These are phyloP conservation scores for Brachionus rotundiformis DNA, from an alignment of 1,140 invertebrate genomes.

Conservation along the genomic window DNA sequence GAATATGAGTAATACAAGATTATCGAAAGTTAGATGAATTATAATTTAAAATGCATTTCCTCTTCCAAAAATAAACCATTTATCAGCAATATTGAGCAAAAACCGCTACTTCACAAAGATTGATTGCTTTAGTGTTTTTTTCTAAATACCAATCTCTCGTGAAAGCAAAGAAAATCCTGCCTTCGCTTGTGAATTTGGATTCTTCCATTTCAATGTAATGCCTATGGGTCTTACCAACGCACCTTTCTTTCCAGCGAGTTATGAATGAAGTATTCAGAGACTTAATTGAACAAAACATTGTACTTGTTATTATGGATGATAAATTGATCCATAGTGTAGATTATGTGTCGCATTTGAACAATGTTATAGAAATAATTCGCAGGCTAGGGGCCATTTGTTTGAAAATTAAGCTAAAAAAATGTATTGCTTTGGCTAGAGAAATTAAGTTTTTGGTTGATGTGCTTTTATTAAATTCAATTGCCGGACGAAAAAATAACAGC, in stretches of 20 bases:
- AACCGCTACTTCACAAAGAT: slow-evolving; percentile 6
- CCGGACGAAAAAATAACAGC: slow-evolving; percentile 23
- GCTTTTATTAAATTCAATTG: slow-evolving; percentile 50
- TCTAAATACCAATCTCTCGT: background rate
- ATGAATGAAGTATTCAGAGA: slow-evolving; percentile 55
- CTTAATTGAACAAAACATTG: slow-evolving; percentile 15
- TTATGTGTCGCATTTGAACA: background rate
- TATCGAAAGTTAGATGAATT: slow-evolving; percentile 33
- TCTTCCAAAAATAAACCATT: slow-evolving; percentile 3
- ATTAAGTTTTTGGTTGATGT: slow-evolving; percentile 62
- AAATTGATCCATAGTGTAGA: background rate
- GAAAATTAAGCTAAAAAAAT: slow-evolving; percentile 63
- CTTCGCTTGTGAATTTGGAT: background rate
- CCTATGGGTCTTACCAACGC: slow-evolving; percentile 63
- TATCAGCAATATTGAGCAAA: background rate
- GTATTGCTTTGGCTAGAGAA: slow-evolving; percentile 59
- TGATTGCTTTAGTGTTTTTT: slow-evolving; percentile 2
- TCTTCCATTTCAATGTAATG: slow-evolving; percentile 58
- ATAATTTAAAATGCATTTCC: slow-evolving; percentile 6
- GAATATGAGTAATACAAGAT: slow-evolving; percentile 21
- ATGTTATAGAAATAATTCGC: background rate
- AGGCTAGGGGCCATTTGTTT: slow-evolving; percentile 56
- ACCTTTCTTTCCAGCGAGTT: slow-evolving; percentile 59
- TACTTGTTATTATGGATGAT: slow-evolving; percentile 9
- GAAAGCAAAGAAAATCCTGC: background rate